These are phyloP conservation scores for Lymantria dispar DNA, from an alignment of 2,888 invertebrate species.

Conservation along the genomic window DNA sequence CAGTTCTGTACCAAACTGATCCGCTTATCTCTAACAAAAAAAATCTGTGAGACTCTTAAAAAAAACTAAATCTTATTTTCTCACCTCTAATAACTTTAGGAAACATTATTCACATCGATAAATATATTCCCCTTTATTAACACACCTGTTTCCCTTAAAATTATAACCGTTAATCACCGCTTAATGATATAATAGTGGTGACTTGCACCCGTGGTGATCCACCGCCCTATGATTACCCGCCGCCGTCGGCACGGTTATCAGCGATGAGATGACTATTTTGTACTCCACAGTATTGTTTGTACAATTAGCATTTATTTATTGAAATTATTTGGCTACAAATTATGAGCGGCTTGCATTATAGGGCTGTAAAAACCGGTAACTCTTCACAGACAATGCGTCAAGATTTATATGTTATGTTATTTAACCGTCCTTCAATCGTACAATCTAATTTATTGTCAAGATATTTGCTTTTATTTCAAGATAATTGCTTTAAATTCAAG, in stretches of 20 bases:
- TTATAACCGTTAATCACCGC: slow-evolving; percentile 41
- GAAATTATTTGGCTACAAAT: slow-evolving; percentile 33
- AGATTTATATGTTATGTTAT: slow-evolving; percentile 15
- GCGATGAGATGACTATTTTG: slow-evolving; percentile 33
- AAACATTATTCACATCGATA: slow-evolving; percentile 12
- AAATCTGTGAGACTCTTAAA: too few relatives aligned
- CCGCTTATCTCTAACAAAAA: too few relatives aligned
- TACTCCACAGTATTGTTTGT: slow-evolving; percentile 26
- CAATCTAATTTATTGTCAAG: slow-evolving; percentile 1
- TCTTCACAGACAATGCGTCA: background rate
- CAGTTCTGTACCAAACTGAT: too few relatives aligned
- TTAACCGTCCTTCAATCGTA: slow-evolving; percentile 1
- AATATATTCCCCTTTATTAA: slow-evolving; percentile 14
- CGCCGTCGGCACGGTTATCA: slow-evolving; percentile 18
- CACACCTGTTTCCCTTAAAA: slow-evolving; percentile 31
- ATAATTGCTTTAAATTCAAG: too few relatives aligned
- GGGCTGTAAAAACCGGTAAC: slow-evolving; percentile 16
- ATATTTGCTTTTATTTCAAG: too few relatives aligned
- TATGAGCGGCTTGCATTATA: slow-evolving; percentile 20
- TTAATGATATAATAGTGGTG: slow-evolving; percentile 47
- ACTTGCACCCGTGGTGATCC: slow-evolving; percentile 34
- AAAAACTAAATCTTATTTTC: background rate
- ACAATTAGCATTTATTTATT: slow-evolving; percentile 31
- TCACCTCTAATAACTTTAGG: background rate
- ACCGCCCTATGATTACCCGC: slow-evolving; percentile 28